A percentile compares a stretch with the other conserved stretches of the same genome.
phyloP scores from a whole-genome alignment of 1,140 invertebrate genomes.

The Lucilia cuprina region DNA sequence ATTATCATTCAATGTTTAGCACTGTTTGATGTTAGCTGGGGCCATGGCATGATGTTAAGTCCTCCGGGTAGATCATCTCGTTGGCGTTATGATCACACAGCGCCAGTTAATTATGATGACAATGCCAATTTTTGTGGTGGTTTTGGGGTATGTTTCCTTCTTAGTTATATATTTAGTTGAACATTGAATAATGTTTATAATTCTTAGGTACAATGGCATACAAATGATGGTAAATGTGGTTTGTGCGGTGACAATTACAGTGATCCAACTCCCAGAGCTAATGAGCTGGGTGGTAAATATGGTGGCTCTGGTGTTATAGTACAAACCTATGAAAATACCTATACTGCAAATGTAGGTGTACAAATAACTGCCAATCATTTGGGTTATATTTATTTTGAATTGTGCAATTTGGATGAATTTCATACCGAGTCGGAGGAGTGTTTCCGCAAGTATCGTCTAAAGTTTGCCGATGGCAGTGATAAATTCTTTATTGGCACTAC shows the following conservation, averaged over 20 bases:
- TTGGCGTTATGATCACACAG: slow-evolving; percentile 69
- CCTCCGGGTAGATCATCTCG: slow-evolving; percentile 72
- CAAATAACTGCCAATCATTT: slow-evolving; percentile 67
- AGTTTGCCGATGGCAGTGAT: slow-evolving; percentile 63
- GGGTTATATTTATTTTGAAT: slow-evolving; percentile 67
- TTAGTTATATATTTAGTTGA: neutral
- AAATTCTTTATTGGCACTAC: slow-evolving; percentile 47
- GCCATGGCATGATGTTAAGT: slow-evolving; percentile 75
- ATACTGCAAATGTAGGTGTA: slow-evolving; percentile 60
- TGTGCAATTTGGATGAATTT: slow-evolving; percentile 65
- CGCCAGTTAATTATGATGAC: slow-evolving; percentile 70
- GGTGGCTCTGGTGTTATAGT: slow-evolving; percentile 67
- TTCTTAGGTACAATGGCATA: slow-evolving; percentile 52
- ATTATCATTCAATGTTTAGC: neutral
- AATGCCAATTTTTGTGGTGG: slow-evolving; percentile 75
- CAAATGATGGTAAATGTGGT: slow-evolving; percentile 68
- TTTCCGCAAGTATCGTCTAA: slow-evolving; percentile 65
- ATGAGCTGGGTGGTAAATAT: slow-evolving; percentile 71
- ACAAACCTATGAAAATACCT: slow-evolving; percentile 55
- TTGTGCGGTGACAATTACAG: slow-evolving; percentile 68
- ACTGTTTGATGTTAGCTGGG: slow-evolving; percentile 39
- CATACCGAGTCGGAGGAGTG: slow-evolving; percentile 69
- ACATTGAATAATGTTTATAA: neutral
- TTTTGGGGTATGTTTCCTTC: slow-evolving; percentile 62
- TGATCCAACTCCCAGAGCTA: slow-evolving; percentile 65